Base-by-base conservation (phyloP, 2,797 vertebrate genomes). In the Leptodactylus fallax region DNA sequence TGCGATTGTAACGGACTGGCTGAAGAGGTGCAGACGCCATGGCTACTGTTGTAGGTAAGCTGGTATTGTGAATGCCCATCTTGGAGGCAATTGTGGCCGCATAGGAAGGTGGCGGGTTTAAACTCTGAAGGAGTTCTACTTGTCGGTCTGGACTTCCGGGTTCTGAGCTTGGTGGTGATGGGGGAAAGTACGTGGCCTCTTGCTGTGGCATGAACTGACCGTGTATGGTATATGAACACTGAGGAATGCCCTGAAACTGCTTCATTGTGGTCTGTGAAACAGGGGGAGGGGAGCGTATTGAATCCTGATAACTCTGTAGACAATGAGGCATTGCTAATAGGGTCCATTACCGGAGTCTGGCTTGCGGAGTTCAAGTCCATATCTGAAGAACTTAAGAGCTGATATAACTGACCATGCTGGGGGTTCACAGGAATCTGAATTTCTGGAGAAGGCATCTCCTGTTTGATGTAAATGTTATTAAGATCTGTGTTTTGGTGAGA, bases 51-150 rank as follows among this genome's bases (percentile, higher is more conserved):
- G 97, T 94, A 11, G 92, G 14, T 77, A 94, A 93, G 91, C 93
- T 94, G 0, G 94, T 93, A 85, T 94, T 96, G 88, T 96, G 96
- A 92, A 97, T 96, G 0, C 94, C 96, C 93, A 98, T 91, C 90
- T 98, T 99, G 6, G 97, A 98, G 87, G 98, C 97, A 58, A 99
- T 97, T 87, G 96, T 98, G 91, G 96, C 97, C 7, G 97, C 97
- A 0, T 99, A 99, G 0, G 98, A 98, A 0, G 97, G 98, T 90
- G 98, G 98, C 36, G 97, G 97, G 49, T 97, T 97, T 91, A 98
- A 92, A 91, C 97, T 98, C 91, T 97, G 97, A 21, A 97, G 93
- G 90, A 98, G 94, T 92, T 97, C 97, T 92, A 96, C 98, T 92
- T 96, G 95, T 86, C 96, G 94, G 90, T 97, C 97, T 13, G 98